These are phyloP conservation scores for Procavia capensis DNA, from an alignment of 2,113 vertebrate species.

Conservation along the genomic window DNA sequence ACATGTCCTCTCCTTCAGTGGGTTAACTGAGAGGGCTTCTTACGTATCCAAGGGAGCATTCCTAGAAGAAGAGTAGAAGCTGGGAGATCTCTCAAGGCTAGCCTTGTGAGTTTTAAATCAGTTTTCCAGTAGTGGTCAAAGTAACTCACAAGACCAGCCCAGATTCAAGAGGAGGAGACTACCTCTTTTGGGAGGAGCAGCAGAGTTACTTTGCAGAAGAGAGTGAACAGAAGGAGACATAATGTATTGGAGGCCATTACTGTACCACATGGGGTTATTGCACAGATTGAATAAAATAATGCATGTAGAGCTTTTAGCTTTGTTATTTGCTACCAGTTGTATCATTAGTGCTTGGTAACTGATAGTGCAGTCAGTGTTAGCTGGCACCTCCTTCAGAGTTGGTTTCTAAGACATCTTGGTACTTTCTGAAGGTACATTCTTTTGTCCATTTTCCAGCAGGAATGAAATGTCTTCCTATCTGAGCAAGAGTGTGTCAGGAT, in stretches of 20 bases:
- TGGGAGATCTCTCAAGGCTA: neutral
- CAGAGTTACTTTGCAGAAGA: neutral
- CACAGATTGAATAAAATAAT: slow-evolving; percentile 27
- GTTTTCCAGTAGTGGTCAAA: neutral
- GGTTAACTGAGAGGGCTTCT: neutral
- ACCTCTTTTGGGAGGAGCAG: neutral
- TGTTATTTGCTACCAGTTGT: too few relatives aligned
- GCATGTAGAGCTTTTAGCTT: too few relatives aligned
- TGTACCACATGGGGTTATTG: neutral
- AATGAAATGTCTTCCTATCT: neutral
- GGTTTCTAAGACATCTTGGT: slow-evolving; percentile 41
- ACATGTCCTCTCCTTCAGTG: neutral
- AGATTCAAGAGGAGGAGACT: neutral
- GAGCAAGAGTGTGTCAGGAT: neutral
- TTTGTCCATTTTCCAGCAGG: neutral
- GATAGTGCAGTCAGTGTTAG: neutral
- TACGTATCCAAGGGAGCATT: neutral
- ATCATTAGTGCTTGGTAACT: neutral
- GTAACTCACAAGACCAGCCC: neutral
- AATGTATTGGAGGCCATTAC: neutral
- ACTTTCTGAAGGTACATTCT: neutral
- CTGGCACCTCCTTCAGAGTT: neutral
- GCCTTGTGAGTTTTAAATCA: neutral
- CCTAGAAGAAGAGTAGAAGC: neutral
- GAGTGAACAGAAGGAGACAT: neutral